These are phyloP conservation scores for Agonopterix alstromeriana DNA, from an alignment of 2,888 invertebrate genomes.

Conservation along the genomic window DNA sequence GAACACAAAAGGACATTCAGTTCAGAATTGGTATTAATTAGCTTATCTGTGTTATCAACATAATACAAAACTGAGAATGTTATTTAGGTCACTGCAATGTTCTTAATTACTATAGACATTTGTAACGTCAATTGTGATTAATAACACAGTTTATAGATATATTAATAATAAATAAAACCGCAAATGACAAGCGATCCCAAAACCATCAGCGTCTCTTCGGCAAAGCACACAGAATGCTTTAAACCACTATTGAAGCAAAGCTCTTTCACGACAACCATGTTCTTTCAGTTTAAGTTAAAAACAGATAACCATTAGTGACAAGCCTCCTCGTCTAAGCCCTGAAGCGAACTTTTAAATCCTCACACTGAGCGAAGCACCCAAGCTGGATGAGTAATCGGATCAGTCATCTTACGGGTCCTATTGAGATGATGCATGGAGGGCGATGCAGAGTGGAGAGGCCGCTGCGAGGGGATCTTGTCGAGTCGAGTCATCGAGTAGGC, in stretches of 20 bases:
- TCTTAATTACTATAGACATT: too few species aligned
- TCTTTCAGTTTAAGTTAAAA: neutral
- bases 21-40: too few species aligned
- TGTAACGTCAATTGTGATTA: too few species aligned
- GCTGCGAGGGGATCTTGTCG: slow-evolving; percentile 73
- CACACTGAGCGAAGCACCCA: slow-evolving; percentile 11
- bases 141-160: too few species aligned
- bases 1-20: too few species aligned
- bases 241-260: neutral
- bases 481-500: slow-evolving; percentile 96
- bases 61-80: too few species aligned
- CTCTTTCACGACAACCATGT: neutral
- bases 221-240: neutral
- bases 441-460: slow-evolving; percentile 39
- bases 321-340: neutral
- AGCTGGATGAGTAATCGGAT: slow-evolving; percentile 2
- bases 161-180: too few species aligned
- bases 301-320: neutral
- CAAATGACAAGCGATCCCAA: too few species aligned
- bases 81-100: too few species aligned
- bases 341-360: neutral
- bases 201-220: too few species aligned
- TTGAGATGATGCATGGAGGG: slow-evolving; percentile 57
- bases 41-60: too few species aligned
- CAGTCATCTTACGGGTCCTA: slow-evolving; percentile 28